Base-by-base conservation (phyloP, 2,888 invertebrate genomes). In the Drosophila kanekoi region DNA sequence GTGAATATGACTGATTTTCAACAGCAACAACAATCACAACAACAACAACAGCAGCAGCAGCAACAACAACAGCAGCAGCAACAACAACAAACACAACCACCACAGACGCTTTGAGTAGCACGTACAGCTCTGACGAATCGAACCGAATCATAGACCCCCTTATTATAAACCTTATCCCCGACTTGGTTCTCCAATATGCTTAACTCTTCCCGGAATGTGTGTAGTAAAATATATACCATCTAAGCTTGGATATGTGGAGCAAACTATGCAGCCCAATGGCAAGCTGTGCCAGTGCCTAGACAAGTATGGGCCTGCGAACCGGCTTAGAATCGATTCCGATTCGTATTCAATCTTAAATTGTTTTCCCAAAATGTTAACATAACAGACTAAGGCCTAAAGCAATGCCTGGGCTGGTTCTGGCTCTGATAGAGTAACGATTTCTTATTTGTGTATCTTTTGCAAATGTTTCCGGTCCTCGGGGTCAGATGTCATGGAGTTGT, bases 1-100 rank as follows among this genome's bases (percentile, higher is more conserved):
- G 92, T 92, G 92, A 92, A 92, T 92, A 92, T 92, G 85, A 89
- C 89, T 88, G 91, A 91, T 78, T 91, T 89, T 80, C 90, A 92
- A 84, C 88, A 90, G 76, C 91, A 91, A 75, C 88, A 90, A 65
- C 90, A 89, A 43, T 80, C 73, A 1, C 77, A 76, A 4, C 81
- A 69, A 5, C 87, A 71, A 2, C 83, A 76, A 0, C 76, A 75
- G 1, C 81, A 72, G 0, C 79, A 72, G 1, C 74, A 70, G 1
- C 85, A 81, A 0, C 78, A 77, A 0, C 84, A 70, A 2, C 81
- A 70, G 0, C 78, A 77, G 4, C 78, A 77, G 6, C 77, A 64
- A 13, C 79, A 67, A 38, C 72, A 62, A 71, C 62, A 62, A 72
- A 64, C 83, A 70, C 83, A 80, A 82, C 72, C 87, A 69, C 77